Evolutionary conservation across 2,888 invertebrate species (phyloP).

Genomic region (Coelopa pilipes): DNA sequence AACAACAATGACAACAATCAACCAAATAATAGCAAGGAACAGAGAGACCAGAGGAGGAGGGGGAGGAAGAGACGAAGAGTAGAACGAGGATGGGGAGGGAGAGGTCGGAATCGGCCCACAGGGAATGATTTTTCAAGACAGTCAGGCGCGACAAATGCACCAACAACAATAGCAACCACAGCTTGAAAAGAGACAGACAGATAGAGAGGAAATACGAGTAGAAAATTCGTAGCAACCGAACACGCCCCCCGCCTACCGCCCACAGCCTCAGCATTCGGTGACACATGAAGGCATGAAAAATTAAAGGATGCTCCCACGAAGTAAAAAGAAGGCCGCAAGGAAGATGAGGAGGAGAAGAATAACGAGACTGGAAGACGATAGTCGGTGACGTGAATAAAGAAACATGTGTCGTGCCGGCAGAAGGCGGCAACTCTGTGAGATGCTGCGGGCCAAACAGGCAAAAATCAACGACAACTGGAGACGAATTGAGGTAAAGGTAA

Average conservation of each 20-base stretch:
- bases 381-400: too few species aligned
- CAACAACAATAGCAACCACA: not conserved
- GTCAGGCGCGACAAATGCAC: not conserved
- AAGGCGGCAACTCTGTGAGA: conserved; percentile 4
- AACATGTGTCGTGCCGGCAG: not conserved
- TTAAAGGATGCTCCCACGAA: conserved; percentile 16
- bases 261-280: too few species aligned
- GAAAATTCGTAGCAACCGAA: conserved; percentile 5
- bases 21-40: not conserved
- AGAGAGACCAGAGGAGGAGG: not conserved
- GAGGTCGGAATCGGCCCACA: conserved; percentile 1
- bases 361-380: not conserved
- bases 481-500: too few species aligned
- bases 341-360: not conserved
- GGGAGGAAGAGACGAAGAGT: not conserved
- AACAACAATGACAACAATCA: not conserved
- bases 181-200: not conserved
- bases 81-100: not conserved
- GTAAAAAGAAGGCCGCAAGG: not conserved
- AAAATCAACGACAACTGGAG: not conserved
- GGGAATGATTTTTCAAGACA: conserved; percentile 25
- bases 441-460: not conserved
- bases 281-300: conserved; percentile 9
- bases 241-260: not conserved
- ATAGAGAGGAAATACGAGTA: not conserved